Evolutionary conservation across 64 coral and sea anemone genomes (phyloP), one percentile per base, ranked within the genome.

Genomic region (Trachythela sp.): DNA sequence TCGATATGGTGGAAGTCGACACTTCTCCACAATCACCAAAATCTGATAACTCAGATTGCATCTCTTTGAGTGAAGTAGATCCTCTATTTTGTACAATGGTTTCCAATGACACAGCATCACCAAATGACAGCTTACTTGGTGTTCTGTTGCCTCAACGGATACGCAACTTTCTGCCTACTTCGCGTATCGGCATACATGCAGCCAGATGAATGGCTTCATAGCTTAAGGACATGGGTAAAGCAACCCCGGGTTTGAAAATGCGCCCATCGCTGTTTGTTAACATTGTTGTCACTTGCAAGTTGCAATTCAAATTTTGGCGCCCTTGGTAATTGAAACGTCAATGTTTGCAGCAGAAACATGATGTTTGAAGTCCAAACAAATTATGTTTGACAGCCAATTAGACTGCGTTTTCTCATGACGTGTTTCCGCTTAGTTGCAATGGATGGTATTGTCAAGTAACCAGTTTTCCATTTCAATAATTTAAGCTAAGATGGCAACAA

Each of bases 111-210:
- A 2, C 49, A 39, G 51, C 52, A 54, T 87, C 52, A 14, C 27
- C 43, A 68, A 88, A 88, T 24, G 86, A 88, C 6, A 88, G 32
- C 67, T 88, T 88, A 39, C 9, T 52, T 8, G 49, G 68, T 1
- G 24, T 72, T 72, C 87, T 86, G 41, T 10, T 86, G n/a, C n/a
- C n/a, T n/a, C n/a, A n/a, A n/a, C n/a, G 15, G 29, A 86, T 86
- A 48, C 84, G 40, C 26, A 48, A 86, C 13, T 20, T 0, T 84
- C 40, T 41, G 9, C 27, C 35, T 84, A 50, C 8, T 22, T 45
- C 84, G 29, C 42, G 13, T 84, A 84, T 84, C 24, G 77, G 26
- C 20, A 36, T 42, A 13, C 22, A n/a, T 4, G 84, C 39, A 8
- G 42, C 84, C 45, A 48, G 34, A 27, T 86, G 40, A 27, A 86